phyloP scores from a whole-genome alignment of 2,888 invertebrate genomes.

The Heliconius sara region DNA sequence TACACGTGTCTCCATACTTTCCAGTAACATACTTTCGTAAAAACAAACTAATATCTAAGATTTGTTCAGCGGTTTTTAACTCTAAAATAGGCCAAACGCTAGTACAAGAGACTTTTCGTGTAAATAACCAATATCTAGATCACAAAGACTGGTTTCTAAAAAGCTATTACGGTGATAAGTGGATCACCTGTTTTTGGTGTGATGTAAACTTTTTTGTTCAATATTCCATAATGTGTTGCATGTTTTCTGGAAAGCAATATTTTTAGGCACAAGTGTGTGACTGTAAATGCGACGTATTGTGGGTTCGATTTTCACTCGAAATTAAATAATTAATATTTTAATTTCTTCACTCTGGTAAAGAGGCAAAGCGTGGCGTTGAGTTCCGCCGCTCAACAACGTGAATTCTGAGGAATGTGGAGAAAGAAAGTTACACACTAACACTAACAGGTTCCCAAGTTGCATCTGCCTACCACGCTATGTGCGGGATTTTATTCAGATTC shows the following conservation, averaged over 20 bases:
- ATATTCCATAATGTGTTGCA: not conserved
- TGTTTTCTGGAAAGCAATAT: not conserved
- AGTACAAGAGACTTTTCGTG: not conserved
- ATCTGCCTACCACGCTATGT: too few species aligned
- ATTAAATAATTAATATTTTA: too few species aligned
- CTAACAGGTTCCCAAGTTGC: too few species aligned
- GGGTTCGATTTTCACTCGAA: too few species aligned
- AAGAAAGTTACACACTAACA: too few species aligned
- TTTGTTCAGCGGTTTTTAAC: not conserved
- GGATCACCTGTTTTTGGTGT: slow-evolving; percentile 2
- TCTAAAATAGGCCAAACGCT: not conserved
- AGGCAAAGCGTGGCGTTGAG: too few species aligned
- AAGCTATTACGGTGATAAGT: slow-evolving; percentile 9
- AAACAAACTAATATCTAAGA: slow-evolving; percentile 1
- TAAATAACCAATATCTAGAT: slow-evolving; percentile 5
- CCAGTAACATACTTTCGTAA: not conserved
- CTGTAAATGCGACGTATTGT: too few species aligned
- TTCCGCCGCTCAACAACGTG: too few species aligned
- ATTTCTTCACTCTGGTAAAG: too few species aligned
- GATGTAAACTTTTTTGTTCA: slow-evolving; percentile 6
- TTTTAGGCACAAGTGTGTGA: not conserved
- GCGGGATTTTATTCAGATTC: too few species aligned
- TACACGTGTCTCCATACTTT: not conserved
- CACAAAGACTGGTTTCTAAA: not conserved
- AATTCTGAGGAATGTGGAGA: too few species aligned